These are phyloP conservation scores for Ditylenchus weischeri DNA, from an alignment of 2,888 invertebrate genomes.

Conservation along the genomic window DNA sequence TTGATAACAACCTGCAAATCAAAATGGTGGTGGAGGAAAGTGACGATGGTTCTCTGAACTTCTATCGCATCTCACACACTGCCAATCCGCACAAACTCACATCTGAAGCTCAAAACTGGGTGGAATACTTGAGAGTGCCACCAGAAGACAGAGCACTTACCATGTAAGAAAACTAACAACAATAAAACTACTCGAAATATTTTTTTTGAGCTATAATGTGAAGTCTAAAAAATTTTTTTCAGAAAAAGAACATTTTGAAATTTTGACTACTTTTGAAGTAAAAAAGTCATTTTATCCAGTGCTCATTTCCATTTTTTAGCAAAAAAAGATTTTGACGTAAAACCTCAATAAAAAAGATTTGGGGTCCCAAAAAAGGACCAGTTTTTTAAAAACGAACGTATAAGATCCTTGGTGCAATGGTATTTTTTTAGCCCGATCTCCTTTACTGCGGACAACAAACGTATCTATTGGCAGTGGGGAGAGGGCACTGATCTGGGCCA, in stretches of 20 bases:
- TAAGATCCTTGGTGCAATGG: background rate
- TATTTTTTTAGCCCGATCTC: conserved; percentile 46
- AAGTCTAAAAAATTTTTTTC: too few species aligned
- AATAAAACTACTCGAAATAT: background rate
- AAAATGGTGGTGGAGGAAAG: conserved; percentile 51
- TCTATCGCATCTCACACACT: conserved; percentile 34
- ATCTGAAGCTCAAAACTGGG: conserved; percentile 48
- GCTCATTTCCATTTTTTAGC: too few species aligned
- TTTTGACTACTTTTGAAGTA: too few species aligned
- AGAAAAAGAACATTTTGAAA: too few species aligned
- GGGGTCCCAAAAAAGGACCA: too few species aligned
- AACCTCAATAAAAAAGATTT: too few species aligned
- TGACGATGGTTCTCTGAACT: conserved; percentile 43
- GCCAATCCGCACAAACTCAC: conserved; percentile 40
- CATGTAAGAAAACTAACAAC: conserved; percentile 25
- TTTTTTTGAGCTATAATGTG: background rate
- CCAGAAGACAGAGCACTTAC: conserved; percentile 55
- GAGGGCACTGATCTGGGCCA: conserved; percentile 52
- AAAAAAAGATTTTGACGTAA: too few species aligned
- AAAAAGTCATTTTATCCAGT: too few species aligned
- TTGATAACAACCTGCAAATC: conserved; percentile 38
- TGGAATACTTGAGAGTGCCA: conserved; percentile 47
- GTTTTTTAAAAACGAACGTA: too few species aligned
- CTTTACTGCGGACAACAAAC: conserved; percentile 51
- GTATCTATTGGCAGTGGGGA: conserved; percentile 55